Evolutionary conservation across 2,888 invertebrate species (phyloP), one percentile per base, ranked within the genome.

Genomic region (Xylota segnis): DNA sequence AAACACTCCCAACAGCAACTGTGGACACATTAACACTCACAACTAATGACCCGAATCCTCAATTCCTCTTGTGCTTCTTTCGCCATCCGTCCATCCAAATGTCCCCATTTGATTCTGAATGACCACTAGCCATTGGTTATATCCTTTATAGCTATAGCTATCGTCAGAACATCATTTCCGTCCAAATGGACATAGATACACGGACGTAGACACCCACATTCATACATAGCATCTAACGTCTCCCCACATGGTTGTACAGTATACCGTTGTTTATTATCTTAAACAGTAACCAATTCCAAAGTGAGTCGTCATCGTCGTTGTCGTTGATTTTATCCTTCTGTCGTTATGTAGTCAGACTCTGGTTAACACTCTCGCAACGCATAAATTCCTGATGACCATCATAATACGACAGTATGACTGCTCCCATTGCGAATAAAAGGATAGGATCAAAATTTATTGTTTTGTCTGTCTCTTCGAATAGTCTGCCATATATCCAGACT

Each of bases 181-280:
- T 18, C 23, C n/a, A 10, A 43, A 37, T 54, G 54, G 52, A 37
- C 14, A 2, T 43, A 43, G 43, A n/a, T 43, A 43, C 43, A 43
- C 14, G 40, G 4, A 37, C n/a, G 5, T 18, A 10, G 47, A 58
- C 27, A 65, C 10, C 29, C 65, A 56, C 54, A 63, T 4, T 10
- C 10, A 32, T 7, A 14, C 32, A 32, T n/a, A 5, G 29, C 6
- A 23, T 1, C 23, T 23, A 23, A 14, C 14, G 10, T 7, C 2
- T 9, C 2, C 34, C 9, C 10, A 12, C 5, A 23, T 2, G 32
- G 70, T 14, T 52, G 23, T 47, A 50, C 5, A 32, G 43, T 61
- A 45, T 58, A 66, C 34, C 18, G 40, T 79, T 66, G 65, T 79
- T 79, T 74, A 82, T 66, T 77, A 65, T 71, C 82, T 77, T 77